phyloP scores from a whole-genome alignment of 2,888 invertebrate species.

The Meteorus cinctellus region DNA sequence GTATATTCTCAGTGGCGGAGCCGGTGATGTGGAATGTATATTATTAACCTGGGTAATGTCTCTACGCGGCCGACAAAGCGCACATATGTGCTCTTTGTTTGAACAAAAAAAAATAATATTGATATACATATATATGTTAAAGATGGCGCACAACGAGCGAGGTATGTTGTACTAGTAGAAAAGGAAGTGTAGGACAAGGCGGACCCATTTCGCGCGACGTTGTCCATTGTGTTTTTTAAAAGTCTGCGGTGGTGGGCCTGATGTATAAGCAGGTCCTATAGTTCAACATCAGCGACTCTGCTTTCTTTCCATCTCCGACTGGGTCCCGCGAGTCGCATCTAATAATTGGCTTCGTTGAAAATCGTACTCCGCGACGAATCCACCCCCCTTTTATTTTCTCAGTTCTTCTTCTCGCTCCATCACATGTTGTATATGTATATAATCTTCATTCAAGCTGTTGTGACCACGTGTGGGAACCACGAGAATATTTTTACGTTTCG shows the following conservation, averaged over 20 bases:
- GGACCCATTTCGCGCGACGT: conserved; percentile 7
- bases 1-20: conserved; percentile 4
- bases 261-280: not conserved
- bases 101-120: conserved; percentile 7
- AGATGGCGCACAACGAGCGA: not conserved
- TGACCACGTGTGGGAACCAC: conserved; percentile 69
- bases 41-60: conserved; percentile 8
- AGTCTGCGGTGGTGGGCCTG: conserved; percentile 30
- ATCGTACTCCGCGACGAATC: conserved; percentile 72
- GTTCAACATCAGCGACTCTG: conserved; percentile 29
- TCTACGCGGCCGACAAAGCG: conserved; percentile 9
- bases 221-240: conserved; percentile 42
- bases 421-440: conserved; percentile 41
- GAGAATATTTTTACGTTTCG: conserved; percentile 70
- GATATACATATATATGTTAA: not conserved
- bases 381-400: conserved; percentile 44
- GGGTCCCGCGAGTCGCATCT: conserved; percentile 63
- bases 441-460: conserved; percentile 45
- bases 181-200: not conserved
- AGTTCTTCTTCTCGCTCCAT: conserved; percentile 35
- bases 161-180: not conserved
- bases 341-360: conserved; percentile 73
- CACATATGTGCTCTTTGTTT: conserved; percentile 9
- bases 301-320: conserved; percentile 42
- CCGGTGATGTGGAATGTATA: conserved; percentile 13